These are phyloP conservation scores for Anseranas semipalmata DNA, from an alignment of 2,113 vertebrate genomes.

Conservation along the genomic window DNA sequence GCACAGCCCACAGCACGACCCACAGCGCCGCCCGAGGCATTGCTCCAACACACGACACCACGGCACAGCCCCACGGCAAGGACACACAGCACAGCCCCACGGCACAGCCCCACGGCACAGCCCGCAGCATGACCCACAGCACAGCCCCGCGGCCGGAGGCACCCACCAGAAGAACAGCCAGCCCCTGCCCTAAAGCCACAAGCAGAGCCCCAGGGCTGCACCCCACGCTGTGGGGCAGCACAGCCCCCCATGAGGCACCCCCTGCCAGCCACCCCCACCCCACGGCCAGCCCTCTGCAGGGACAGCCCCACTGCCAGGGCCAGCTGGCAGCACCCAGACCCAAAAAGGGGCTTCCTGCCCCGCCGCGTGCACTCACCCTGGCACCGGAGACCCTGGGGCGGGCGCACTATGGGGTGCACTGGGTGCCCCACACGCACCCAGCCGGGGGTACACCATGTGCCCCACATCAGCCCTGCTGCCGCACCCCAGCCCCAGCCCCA, in stretches of 20 bases:
- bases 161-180: not conserved
- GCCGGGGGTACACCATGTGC: not conserved
- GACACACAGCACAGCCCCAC: not conserved
- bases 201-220: not conserved
- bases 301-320: not conserved
- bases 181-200: not conserved
- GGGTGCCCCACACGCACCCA: not conserved
- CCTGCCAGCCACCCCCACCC: not conserved
- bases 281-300: not conserved
- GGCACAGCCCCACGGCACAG: not conserved
- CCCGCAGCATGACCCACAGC: not conserved
- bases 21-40: not conserved
- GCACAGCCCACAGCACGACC: not conserved
- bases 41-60: not conserved
- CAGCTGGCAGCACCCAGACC: not conserved
- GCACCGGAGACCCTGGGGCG: not conserved
- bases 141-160: not conserved
- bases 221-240: not conserved
- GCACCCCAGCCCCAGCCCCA: not conserved
- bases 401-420: too few species aligned
- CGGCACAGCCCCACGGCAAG: not conserved
- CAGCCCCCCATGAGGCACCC: too few species aligned
- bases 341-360: not conserved
- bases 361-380: accelerated
- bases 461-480: not conserved